Base-by-base conservation (phyloP, 2,888 invertebrate species). In the Xestia xanthographa region DNA sequence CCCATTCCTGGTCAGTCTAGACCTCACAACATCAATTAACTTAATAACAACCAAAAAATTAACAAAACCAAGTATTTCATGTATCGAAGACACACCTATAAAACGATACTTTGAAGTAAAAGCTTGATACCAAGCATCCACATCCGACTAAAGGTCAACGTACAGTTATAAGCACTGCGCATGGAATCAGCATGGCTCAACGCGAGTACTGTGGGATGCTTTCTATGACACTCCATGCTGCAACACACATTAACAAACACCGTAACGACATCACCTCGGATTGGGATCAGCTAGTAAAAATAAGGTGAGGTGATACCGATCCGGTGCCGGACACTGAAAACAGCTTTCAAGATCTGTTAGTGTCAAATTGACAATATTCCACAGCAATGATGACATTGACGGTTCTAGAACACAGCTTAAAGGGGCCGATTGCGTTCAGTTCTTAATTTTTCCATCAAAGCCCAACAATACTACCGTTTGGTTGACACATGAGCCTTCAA, bases 41-140 rank as follows among this genome's bases (percentile, higher is more conserved):
- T 9, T 63, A 72, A 82, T 75, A 60, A 72, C 26, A 62, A 26
- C 45, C 22, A 77, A 74, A 48, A 62, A 77, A 20, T 6, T 12
- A 6, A 43, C 66, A 70, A 66, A 72, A 72, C 72, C 48, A 20
- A 14, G 63, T 62, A 53, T 70, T 66, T 20, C 5, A 9, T 62
- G 45, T 53, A 8, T 65, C 11, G 45, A 72, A 74, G 29, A 78
- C 41, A 76, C 26, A 69, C 29, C 17, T 22, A 68, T n/a, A 50
- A 26, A 79, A 72, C 34, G 34, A 48, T 26, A 48, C 53, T 60
- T 77, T 67, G n/a, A 60, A 72, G 48, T 74, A 71, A 72, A 79
- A 73, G 66, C n/a, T n/a, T 72, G 72, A 75, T 77, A 75, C 83
- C 69, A 67, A 72, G 65, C 71, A 77, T 79, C 66, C 62, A 45